Evolutionary conservation across 2,797 vertebrate genomes (phyloP).

Genomic region (Pampus argenteus): DNA sequence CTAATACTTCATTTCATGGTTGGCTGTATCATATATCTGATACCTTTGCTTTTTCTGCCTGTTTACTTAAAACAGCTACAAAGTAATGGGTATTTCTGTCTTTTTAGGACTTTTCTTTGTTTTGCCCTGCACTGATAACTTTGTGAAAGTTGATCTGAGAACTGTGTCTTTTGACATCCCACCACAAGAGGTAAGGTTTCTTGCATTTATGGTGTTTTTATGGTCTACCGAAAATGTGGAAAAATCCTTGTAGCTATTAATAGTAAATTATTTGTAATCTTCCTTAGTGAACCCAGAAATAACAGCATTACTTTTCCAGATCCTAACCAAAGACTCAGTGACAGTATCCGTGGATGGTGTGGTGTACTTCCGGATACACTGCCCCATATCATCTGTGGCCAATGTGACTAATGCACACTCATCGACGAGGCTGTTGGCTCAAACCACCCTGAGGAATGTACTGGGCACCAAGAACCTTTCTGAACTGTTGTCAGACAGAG

Average conservation of each 20-base stretch:
- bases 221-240: neutral
- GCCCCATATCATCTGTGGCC: constrained; percentile 83
- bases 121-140: constrained; percentile 83
- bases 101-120: constrained; percentile 83
- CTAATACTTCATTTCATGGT: too few species aligned
- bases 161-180: constrained; percentile 85
- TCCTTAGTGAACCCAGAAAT: neutral
- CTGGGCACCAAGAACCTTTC: constrained; percentile 85
- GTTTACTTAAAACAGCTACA: neutral
- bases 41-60: neutral
- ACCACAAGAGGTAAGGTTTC: constrained; percentile 81
- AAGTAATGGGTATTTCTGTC: neutral
- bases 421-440: constrained; percentile 82
- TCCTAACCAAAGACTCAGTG: constrained; percentile 86
- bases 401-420: constrained; percentile 79
- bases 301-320: constrained; percentile 55
- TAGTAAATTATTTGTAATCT: neutral
- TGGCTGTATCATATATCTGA: too few species aligned
- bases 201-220: neutral
- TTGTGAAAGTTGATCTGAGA: constrained; percentile 85
- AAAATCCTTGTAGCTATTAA: neutral
- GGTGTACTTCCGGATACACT: constrained; percentile 82
- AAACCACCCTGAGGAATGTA: constrained; percentile 86
- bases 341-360: constrained; percentile 86
- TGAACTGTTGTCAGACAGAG: constrained; percentile 85